A percentile compares a stretch with the other conserved stretches of the same genome.
Conservation (phyloP, 2,888 invertebrate species). For the Nymphalis c-album region DNA sequence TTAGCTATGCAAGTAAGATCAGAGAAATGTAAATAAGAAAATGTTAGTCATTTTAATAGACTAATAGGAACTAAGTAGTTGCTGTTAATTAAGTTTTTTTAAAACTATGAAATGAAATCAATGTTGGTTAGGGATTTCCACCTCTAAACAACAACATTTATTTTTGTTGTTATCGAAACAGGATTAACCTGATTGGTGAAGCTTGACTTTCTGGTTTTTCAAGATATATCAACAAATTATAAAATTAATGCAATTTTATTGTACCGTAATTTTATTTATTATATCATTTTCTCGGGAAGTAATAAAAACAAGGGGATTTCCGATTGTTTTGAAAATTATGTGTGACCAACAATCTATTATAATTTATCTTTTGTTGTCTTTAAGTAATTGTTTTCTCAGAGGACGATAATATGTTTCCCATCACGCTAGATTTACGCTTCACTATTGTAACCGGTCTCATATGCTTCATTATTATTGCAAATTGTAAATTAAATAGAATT, state of each 20-base stretch:
- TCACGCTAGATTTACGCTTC: constrained; percentile 48
- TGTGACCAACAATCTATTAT: constrained; percentile 46
- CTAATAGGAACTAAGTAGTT: background rate
- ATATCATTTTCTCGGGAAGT: constrained; percentile 63
- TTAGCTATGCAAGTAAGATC: constrained; percentile 30
- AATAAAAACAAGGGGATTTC: constrained; percentile 72
- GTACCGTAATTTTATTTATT: constrained; percentile 51
- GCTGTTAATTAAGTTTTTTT: background rate
- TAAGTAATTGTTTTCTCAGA: constrained; percentile 62
- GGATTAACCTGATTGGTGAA: constrained; percentile 63
- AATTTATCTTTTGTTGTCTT: constrained; percentile 65
- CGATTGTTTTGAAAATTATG: constrained; percentile 65
- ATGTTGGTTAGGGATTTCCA: constrained; percentile 41
- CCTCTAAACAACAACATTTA: constrained; percentile 55
- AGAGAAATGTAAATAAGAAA: constrained; percentile 29
- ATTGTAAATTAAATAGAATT: background rate
- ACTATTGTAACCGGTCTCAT: constrained; percentile 20
- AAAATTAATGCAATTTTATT: constrained; percentile 63
- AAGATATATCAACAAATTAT: constrained; percentile 59
- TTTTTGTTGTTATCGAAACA: constrained; percentile 59
- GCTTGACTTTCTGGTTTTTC: constrained; percentile 69
- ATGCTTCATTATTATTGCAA: constrained; percentile 30
- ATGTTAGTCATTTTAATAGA: constrained; percentile 12
- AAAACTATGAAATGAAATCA: constrained; percentile 14
- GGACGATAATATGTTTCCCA: constrained; percentile 51